Percentiles rank a stretch among this genome's conserved stretches.
Evolutionary conservation across 2,797 vertebrate genomes (phyloP).

Genomic region (Microctenopoma stevenorrisi): DNA sequence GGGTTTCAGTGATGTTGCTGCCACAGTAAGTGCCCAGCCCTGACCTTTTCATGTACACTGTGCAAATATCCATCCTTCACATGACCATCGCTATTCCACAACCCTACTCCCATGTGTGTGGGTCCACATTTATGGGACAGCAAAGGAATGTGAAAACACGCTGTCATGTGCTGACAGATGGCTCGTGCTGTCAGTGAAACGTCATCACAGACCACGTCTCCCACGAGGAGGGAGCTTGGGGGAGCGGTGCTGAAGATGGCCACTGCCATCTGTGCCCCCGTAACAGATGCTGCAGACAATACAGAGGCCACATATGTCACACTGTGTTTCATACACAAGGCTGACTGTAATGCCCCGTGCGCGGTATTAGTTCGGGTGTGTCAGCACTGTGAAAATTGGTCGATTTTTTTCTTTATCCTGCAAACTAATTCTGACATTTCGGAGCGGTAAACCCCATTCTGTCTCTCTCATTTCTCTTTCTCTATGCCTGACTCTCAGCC

Average conservation of each 20-base stretch:
- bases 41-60: constrained; percentile 59
- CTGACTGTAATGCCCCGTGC: constrained; percentile 63
- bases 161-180: constrained; percentile 66
- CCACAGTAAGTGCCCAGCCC: constrained; percentile 43
- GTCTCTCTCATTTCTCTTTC: constrained; percentile 53
- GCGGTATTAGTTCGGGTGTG: constrained; percentile 62
- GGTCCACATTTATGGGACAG: constrained; percentile 14
- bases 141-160: constrained; percentile 33
- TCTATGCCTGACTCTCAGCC: constrained; percentile 41
- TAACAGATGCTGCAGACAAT: constrained; percentile 68
- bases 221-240: constrained; percentile 41
- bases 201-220: constrained; percentile 54
- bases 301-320: constrained; percentile 65
- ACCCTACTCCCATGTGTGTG: not conserved
- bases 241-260: constrained; percentile 39
- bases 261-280: constrained; percentile 58
- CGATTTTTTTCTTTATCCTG: constrained; percentile 40
- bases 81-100: not conserved
- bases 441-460: constrained; percentile 65
- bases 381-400: constrained; percentile 54
- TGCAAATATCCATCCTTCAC: constrained; percentile 54
- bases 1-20: constrained; percentile 56
- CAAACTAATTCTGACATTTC: constrained; percentile 64
- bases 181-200: constrained; percentile 55
- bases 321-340: constrained; percentile 61